Percentiles rank a stretch among this genome's conserved stretches.
Evolutionary conservation across 2,113 vertebrate genomes (phyloP).

Genomic region (Poeciliopsis occidentalis): DNA sequence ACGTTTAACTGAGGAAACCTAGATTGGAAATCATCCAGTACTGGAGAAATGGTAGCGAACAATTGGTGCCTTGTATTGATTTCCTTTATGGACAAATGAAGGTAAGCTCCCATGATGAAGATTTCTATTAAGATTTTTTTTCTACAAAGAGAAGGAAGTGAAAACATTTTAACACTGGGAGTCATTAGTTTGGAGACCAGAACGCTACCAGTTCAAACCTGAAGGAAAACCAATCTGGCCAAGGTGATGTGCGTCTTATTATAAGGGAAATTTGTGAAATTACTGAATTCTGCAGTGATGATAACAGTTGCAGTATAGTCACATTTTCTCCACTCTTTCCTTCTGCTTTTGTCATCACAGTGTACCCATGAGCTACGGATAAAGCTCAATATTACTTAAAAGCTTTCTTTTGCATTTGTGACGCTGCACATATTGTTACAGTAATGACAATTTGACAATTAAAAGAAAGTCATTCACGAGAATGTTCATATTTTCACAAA

Average conservation of each 20-base stretch:
- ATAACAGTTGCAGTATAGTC: background rate
- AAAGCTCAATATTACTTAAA: background rate
- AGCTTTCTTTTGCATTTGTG: background rate
- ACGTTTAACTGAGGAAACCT: background rate
- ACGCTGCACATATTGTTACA: background rate
- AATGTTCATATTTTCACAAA: too few relatives aligned
- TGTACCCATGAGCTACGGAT: background rate
- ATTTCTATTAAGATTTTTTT: too few relatives aligned
- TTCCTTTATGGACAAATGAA: background rate
- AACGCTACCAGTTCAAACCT: too few relatives aligned
- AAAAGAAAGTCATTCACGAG: too few relatives aligned
- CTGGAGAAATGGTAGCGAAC: background rate
- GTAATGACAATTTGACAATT: background rate
- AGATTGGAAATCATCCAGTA: background rate
- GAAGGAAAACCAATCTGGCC: background rate
- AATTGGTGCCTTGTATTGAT: too few relatives aligned
- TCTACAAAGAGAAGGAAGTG: too few relatives aligned
- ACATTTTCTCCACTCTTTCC: too few relatives aligned
- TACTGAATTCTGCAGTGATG: background rate
- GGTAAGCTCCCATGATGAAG: background rate
- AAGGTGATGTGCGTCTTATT: background rate
- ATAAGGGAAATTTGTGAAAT: background rate
- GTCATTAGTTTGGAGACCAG: background rate
- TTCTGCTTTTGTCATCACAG: too few relatives aligned
- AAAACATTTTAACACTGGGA: background rate